Percentiles rank a stretch among this genome's conserved stretches.
Evolutionary conservation across 2,113 vertebrate genomes (phyloP).

Genomic region (Coturnix japonica): DNA sequence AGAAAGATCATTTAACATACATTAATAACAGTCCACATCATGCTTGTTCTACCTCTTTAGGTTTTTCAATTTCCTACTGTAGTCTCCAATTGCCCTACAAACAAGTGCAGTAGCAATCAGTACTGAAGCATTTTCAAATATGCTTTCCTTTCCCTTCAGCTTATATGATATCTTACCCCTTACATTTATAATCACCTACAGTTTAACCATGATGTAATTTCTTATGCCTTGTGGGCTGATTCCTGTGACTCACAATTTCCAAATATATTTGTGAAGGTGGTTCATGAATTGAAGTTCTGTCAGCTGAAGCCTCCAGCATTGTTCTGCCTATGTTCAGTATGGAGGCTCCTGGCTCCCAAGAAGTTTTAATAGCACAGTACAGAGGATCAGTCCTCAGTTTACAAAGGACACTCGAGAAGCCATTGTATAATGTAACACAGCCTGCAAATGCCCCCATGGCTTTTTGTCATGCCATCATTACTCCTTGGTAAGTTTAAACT

Average conservation of each 20-base stretch:
- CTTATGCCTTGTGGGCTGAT: conserved; percentile 67
- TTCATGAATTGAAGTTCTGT: conserved; percentile 68
- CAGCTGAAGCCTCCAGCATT: conserved; percentile 61
- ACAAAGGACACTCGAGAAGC: conserved; percentile 29
- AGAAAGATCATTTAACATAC: background rate
- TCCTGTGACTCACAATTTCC: conserved; percentile 68
- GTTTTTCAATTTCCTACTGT: background rate
- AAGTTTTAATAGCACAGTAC: conserved; percentile 17
- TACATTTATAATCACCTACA: conserved; percentile 68
- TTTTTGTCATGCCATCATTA: conserved; percentile 80
- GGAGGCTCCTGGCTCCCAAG: conserved; percentile 20
- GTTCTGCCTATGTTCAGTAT: conserved; percentile 51
- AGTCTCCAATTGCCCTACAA: background rate
- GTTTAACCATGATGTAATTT: conserved; percentile 65
- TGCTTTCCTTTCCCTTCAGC: conserved; percentile 9
- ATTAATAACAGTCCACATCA: background rate
- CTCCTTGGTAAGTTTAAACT: conserved; percentile 72
- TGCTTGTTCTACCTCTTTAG: background rate
- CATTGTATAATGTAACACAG: conserved; percentile 42
- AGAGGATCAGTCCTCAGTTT: background rate
- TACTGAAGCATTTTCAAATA: conserved; percentile 11
- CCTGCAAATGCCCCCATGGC: conserved; percentile 31
- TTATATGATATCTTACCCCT: conserved; percentile 22
- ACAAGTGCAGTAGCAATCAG: background rate
- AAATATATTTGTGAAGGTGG: conserved; percentile 71